These are phyloP conservation scores for Ambastaia sidthimunki DNA, from an alignment of 2,797 vertebrate species.

Conservation along the genomic window DNA sequence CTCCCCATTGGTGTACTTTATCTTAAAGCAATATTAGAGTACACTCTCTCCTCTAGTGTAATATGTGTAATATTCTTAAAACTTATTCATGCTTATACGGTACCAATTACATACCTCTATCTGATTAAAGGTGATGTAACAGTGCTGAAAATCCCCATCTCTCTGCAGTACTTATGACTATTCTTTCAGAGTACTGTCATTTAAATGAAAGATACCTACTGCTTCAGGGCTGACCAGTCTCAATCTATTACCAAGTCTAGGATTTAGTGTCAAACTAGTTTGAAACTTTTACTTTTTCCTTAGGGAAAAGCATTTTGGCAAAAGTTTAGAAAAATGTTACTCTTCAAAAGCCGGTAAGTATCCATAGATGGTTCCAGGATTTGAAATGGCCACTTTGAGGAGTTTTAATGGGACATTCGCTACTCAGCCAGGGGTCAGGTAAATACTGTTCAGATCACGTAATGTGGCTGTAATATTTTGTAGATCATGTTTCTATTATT, in stretches of 20 bases:
- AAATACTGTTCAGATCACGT: conserved; percentile 59
- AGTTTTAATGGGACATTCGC: conserved; percentile 44
- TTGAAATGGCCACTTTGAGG: conserved; percentile 37
- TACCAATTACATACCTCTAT: conserved; percentile 45
- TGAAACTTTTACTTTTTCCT: conserved; percentile 32
- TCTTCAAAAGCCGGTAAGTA: conserved; percentile 20
- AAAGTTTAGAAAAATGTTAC: conserved; percentile 40
- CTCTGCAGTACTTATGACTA: conserved; percentile 25
- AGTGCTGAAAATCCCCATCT: conserved; percentile 35
- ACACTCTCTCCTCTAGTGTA: conserved; percentile 27
- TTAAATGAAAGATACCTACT: conserved; percentile 45
- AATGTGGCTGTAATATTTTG: conserved; percentile 54
- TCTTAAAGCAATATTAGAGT: conserved; percentile 41
- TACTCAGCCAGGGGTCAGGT: conserved; percentile 56
- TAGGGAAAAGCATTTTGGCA: conserved; percentile 7
- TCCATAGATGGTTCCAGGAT: conserved; percentile 22
- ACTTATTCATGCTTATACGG: conserved; percentile 48
- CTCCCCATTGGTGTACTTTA: conserved; percentile 35
- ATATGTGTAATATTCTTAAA: conserved; percentile 43
- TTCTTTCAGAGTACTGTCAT: conserved; percentile 28
- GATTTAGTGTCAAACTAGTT: conserved; percentile 32
- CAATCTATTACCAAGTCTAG: conserved; percentile 25
- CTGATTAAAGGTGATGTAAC: conserved; percentile 44
- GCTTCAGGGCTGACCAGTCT: conserved; percentile 39
- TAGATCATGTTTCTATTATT: conserved; percentile 61